Evolutionary conservation across 1,140 invertebrate genomes (phyloP), one percentile per base, ranked within the genome.

Genomic region (Matsumurasca onukii): DNA sequence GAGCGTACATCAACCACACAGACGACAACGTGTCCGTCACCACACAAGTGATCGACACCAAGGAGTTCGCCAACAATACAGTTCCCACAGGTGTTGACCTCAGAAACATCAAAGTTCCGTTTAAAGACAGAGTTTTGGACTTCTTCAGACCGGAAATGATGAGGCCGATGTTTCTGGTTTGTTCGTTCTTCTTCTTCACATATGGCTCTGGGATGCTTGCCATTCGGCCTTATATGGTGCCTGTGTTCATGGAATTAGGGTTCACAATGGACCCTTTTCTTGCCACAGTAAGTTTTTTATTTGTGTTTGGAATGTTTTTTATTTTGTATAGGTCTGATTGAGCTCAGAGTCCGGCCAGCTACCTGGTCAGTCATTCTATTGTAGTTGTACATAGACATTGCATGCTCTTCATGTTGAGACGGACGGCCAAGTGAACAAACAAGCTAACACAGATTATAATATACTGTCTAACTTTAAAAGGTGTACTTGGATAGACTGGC

Each of bases 161-260:
- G 1, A 79, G 80, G 71, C 84, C 85, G 0, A 74, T 85, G 2
- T 66, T 67, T 0, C 68, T 86, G 2, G 75, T 83, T 3, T 75
- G 83, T 30, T 66, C 79, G 31, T 81, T 83, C 71, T 86, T 86
- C 71, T 73, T 82, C 20, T 83, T 85, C 73, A 78, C 75, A 65
- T 80, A 82, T 22, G 80, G 81, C 69, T 80, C 78, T 30, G 83
- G 82, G 3, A 72, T 84, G 2, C 73, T 81, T 51, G 84, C 84
- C 0, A 79, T 88, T 34, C 80, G 84, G 73, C 87, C 87, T 13
- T 88, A 87, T 69, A 80, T 87, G 70, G 81, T 86, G 0, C 82
- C 83, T 51, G 75, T 85, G 0, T 83, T 82, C 64, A 76, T 79
- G 45, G 78, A 80, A 3, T 76, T 82, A 30, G 80, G 80, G 0